A percentile compares a stretch with the other conserved stretches of the same genome.
Conservation (phyloP, 2,888 invertebrate species). For the Deilephila porcellus region DNA sequence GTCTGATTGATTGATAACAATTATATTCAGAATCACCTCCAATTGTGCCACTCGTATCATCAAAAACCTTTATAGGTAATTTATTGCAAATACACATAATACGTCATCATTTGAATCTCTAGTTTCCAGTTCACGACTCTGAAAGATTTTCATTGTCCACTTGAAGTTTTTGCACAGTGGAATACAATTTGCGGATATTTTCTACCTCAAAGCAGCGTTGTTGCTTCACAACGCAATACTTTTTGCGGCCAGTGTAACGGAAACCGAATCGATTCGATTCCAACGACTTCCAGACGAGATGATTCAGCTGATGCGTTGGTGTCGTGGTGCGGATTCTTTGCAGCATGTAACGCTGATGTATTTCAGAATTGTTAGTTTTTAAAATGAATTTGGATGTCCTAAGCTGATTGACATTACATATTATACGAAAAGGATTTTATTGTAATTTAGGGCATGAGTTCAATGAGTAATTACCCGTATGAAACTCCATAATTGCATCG, state of each 20-base stretch:
- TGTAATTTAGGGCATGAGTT: too few relatives aligned
- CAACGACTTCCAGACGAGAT: slow-evolving; percentile 5
- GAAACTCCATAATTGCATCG: neutral
- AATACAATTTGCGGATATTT: slow-evolving; percentile 11
- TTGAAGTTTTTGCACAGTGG: neutral
- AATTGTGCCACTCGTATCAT: too few relatives aligned
- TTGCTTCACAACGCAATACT: slow-evolving; percentile 7
- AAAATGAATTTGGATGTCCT: too few relatives aligned
- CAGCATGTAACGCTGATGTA: neutral
- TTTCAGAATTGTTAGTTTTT: neutral
- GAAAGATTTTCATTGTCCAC: neutral
- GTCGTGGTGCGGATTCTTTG: neutral
- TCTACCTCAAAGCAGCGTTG: slow-evolving; percentile 1
- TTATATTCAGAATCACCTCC: too few relatives aligned
- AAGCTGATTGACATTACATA: too few relatives aligned
- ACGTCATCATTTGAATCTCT: too few relatives aligned
- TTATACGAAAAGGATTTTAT: too few relatives aligned
- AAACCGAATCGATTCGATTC: slow-evolving; percentile 7
- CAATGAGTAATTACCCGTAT: too few relatives aligned
- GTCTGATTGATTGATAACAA: too few relatives aligned
- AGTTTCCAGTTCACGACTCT: too few relatives aligned
- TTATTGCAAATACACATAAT: too few relatives aligned
- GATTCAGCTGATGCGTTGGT: slow-evolving; percentile 9
- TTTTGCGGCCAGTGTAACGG: slow-evolving; percentile 4
- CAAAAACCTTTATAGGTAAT: too few relatives aligned